phyloP scores from a whole-genome alignment of 2,888 invertebrate genomes.

The Ypsolopha scabrella region DNA sequence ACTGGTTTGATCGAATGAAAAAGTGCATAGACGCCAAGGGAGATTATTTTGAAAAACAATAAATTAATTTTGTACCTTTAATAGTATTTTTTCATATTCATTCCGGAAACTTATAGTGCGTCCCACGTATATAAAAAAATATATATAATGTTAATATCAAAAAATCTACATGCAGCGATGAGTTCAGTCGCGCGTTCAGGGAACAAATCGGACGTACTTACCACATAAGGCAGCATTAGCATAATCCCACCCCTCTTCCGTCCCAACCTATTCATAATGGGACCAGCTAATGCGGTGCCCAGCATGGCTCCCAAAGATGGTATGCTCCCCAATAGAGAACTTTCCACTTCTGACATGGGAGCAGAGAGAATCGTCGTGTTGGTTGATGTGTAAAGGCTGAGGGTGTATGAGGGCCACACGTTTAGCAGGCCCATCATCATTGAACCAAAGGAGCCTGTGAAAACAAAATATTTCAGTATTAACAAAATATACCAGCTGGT shows the following conservation, averaged over 20 bases:
- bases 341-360: conserved; percentile 56
- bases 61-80: too few relatives aligned
- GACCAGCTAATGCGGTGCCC: conserved; percentile 53
- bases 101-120: too few relatives aligned
- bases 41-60: too few relatives aligned
- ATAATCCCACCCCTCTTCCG: conserved; percentile 64
- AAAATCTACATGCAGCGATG: too few relatives aligned
- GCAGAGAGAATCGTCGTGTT: conserved; percentile 42
- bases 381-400: conserved; percentile 43
- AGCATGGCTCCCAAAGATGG: conserved; percentile 66
- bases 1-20: too few relatives aligned
- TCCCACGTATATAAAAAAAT: too few relatives aligned
- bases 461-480: background rate
- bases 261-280: conserved; percentile 58
- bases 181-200: too few relatives aligned
- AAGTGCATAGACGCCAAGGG: too few relatives aligned
- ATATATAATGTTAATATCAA: too few relatives aligned
- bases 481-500: too few relatives aligned
- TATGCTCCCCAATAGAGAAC: conserved; percentile 67
- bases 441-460: conserved; percentile 35
- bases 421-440: conserved; percentile 38
- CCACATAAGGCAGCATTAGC: conserved; percentile 60
- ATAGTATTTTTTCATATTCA: too few relatives aligned
- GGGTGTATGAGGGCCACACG: conserved; percentile 72
- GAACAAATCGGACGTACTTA: conserved; percentile 21